Evolutionary conservation across 2,888 invertebrate genomes (phyloP).

Genomic region (Arrhopalites spinosus): DNA sequence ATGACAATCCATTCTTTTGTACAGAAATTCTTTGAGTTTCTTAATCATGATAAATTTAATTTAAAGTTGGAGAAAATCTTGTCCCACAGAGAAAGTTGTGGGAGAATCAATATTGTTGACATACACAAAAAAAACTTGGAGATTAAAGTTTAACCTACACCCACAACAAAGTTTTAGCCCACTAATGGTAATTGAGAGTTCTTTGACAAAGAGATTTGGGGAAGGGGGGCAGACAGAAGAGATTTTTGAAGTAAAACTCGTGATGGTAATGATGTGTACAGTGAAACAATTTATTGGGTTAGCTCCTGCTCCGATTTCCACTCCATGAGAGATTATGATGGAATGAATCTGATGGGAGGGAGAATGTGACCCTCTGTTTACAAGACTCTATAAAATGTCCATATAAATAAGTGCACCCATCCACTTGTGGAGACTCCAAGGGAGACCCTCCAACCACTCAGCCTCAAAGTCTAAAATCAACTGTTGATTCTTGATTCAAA

Average conservation of each 20-base stretch:
- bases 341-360: background rate
- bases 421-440: background rate
- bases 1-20: no score
- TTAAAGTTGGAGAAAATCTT: no score
- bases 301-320: constrained; percentile 5
- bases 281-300: background rate
- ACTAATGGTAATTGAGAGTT: background rate
- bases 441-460: background rate
- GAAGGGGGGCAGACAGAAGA: background rate
- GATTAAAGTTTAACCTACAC: no score
- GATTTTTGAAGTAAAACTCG: no score
- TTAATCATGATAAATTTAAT: no score
- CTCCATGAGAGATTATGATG: background rate
- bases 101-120: no score
- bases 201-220: background rate
- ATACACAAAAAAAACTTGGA: no score
- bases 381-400: constrained; percentile 31
- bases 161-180: no score
- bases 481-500: constrained; percentile 19
- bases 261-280: background rate
- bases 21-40: no score
- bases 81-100: no score
- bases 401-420: constrained; percentile 32
- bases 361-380: constrained; percentile 25
- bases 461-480: background rate